Evolutionary conservation across 2,888 invertebrate genomes (phyloP), one percentile per base, ranked within the genome.

Genomic region (Drosophila suboccidentalis): DNA sequence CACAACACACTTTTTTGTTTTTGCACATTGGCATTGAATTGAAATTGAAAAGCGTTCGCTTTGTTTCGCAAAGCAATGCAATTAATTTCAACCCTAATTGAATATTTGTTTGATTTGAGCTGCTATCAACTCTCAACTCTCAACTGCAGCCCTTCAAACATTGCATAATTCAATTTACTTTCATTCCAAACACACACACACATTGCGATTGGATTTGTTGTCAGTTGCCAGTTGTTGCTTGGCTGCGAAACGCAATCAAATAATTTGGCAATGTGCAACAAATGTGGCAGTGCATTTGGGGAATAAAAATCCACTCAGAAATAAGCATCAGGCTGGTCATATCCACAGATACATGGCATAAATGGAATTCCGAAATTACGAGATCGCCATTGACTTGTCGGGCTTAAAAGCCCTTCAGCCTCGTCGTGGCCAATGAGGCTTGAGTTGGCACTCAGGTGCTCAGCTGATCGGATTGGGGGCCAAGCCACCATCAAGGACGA

Each of bases 81-180:
- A 81, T 82, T 82, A 74, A 79, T 68, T 79, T 65, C 22, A 44
- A 58, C 36, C 65, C 73, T 78, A 73, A 81, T 80, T 79, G 79
- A 61, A 81, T 79, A 82, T 82, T 71, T 71, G 75, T 77, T 82
- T 60, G 73, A 64, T 71, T 69, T 62, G 34, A 61, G 54, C 47
- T 47, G 50, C 29, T 53, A 17, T 46, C 60, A 50, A 41, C 32
- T 43, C 50, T 36, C 57, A 57, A 36, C 49, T 51, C 29, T 58
- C 59, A 62, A 15, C 32, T 38, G 69, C 44, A 39, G 19, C 53
- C 59, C 46, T 49, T 68, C 68, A 69, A 64, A 72, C 44, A 81
- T 53, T 60, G 62, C 50, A 84, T 75, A 82, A 80, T 83, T 82
- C 63, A 78, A 82, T 79, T 87, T 79, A 65, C 66, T 51, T 63